These are phyloP conservation scores for Petroica traversi DNA, from an alignment of 2,113 vertebrate species.

Conservation along the genomic window DNA sequence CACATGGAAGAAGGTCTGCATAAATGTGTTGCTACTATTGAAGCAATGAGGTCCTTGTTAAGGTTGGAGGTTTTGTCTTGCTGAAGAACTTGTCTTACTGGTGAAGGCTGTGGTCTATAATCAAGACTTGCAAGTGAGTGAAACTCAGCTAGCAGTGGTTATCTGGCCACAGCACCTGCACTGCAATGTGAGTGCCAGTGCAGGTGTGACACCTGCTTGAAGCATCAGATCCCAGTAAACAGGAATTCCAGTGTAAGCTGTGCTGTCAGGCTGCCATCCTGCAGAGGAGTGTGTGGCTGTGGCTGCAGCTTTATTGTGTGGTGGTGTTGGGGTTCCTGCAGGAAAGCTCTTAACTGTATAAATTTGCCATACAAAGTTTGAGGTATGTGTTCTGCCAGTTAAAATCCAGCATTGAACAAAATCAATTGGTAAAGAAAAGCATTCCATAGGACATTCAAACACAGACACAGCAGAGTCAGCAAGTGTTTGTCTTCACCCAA, in stretches of 20 bases:
- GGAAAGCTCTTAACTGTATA: neutral
- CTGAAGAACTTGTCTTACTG: neutral
- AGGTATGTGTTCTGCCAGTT: neutral
- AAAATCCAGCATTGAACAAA: neutral
- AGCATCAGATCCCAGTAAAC: neutral
- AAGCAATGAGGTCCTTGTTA: neutral
- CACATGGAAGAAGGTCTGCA: neutral
- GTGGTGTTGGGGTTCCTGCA: neutral
- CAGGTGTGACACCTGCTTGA: neutral
- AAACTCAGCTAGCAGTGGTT: neutral
- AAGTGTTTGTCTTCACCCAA: neutral
- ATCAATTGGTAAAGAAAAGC: neutral
- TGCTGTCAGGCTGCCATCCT: neutral
- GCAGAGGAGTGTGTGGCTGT: neutral
- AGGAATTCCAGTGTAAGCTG: neutral
- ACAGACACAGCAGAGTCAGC: fast-evolving
- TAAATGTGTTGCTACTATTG: neutral
- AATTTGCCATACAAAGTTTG: neutral
- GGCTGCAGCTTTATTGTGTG: fast-evolving
- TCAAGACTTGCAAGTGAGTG: neutral
- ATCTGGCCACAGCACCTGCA: neutral
- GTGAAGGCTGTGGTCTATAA: neutral
- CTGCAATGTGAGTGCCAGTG: neutral
- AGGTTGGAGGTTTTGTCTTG: neutral
- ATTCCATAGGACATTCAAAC: neutral